Evolutionary conservation across 2,888 invertebrate genomes (phyloP), one percentile per base, ranked within the genome.

Genomic region (Drosophila recens): DNA sequence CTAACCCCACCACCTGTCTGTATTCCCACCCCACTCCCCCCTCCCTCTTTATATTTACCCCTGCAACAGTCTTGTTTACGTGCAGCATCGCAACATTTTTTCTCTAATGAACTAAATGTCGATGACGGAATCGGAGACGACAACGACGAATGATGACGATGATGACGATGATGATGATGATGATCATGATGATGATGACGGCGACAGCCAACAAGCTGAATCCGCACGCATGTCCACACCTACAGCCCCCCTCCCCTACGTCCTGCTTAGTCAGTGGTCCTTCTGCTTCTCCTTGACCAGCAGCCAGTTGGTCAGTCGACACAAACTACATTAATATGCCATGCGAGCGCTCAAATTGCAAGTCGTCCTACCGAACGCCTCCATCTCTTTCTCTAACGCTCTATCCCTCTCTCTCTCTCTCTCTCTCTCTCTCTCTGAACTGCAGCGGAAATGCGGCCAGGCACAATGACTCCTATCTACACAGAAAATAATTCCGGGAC

Each of bases 71-170:
- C 59, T 30, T 72, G 68, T 48, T 78, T 78, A 68, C 79, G 75
- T 75, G 79, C 89, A 87, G 70, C 75, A 63, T 76, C 66, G 69
- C 76, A 71, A 84, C 76, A 89, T 87, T 87, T 87, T 84, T 87
- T 84, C 82, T 84, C 89, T 84, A 89, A 89, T 87, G 87, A 85
- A 85, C 89, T 77, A 89, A 85, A 89, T 89, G 84, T 79, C 85
- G 82, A 38, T 30, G 46, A 27, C 45, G 40, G 38, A 27, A 48
- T 34, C 20, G 34, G 48, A 59, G 58, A 49, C 34, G 49, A 30
- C 34, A n/a, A 34, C 27, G 53, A 27, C n/a, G 11, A 52, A 64
- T 11, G 27, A 30, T 9, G 11, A n/a, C 10, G 33, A 15, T 30
- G 65, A 58, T 27, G 27, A 23, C 27, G 45, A 5, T 27, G 45